These are phyloP conservation scores for Blastobasis adustella DNA, from an alignment of 2,888 invertebrate species.

Conservation along the genomic window DNA sequence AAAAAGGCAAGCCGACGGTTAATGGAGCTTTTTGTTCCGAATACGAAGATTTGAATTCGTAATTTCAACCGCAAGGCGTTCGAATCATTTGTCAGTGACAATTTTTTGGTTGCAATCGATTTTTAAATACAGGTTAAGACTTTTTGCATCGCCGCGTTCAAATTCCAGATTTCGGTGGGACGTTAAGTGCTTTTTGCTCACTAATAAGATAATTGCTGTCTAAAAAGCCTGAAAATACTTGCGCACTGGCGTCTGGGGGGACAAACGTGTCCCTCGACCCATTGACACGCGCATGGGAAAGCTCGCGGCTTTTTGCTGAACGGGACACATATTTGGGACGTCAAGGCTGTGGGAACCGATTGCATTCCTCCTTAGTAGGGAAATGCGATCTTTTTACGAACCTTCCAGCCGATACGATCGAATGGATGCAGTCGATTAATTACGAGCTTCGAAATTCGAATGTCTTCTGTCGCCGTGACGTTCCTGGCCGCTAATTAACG, in stretches of 20 bases:
- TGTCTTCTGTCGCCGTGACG: conserved; percentile 35
- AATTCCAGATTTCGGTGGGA: conserved; percentile 30
- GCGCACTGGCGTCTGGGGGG: conserved; percentile 4
- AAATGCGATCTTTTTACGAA: conserved; percentile 57
- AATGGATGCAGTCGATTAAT: conserved; percentile 62
- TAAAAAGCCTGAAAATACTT: conserved; percentile 13
- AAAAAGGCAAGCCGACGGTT: conserved; percentile 67
- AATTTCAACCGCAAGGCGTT: conserved; percentile 72
- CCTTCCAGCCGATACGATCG: conserved; percentile 52
- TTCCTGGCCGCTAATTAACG: conserved; percentile 44
- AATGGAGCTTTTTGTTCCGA: conserved; percentile 72
- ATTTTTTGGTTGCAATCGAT: conserved; percentile 74
- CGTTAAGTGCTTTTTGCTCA: conserved; percentile 25
- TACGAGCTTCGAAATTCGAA: conserved; percentile 40
- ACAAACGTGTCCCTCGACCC: conserved; percentile 29
- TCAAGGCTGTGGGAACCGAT: conserved; percentile 71
- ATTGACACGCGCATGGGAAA: conserved; percentile 63
- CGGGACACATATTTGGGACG: conserved; percentile 50
- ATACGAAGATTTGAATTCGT: conserved; percentile 73
- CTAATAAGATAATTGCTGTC: conserved; percentile 36
- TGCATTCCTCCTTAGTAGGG: conserved; percentile 55
- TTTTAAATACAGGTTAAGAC: conserved; percentile 70
- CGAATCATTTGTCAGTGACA: conserved; percentile 75
- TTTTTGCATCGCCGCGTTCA: conserved; percentile 32
- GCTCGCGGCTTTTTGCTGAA: conserved; percentile 60